Base-by-base conservation (phyloP, 2,113 vertebrate species). In the Stictonetta naevosa region DNA sequence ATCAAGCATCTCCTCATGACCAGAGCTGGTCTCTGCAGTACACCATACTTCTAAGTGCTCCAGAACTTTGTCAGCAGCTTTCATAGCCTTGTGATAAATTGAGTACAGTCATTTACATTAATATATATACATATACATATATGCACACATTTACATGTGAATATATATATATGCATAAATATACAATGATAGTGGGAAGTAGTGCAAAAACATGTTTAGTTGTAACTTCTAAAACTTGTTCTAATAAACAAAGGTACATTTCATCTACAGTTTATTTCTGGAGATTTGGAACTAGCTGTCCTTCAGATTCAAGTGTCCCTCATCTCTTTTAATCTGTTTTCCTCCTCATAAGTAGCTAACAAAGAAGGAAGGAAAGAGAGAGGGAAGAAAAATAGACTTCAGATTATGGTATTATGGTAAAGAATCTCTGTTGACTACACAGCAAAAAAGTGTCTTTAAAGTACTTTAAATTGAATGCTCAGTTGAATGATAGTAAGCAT, bases 341-440 rank as follows among this genome's bases (percentile, higher is more conserved):
- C 3, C 16, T 82, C 4, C 3, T 68, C 44, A 64, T 2, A 52
- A 3, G 10, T 55, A 83, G 12, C 34, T 66, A 40, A 46, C 5
- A 78, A 50, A 4, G 22, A 11, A 48, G 6, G 3, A 23, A 36
- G 33, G 9, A 77, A 50, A 33, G 18, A 25, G 4, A 50, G 2
- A 3, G 1, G 2, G 5, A 4, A 38, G 10, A 42, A 73, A 83
- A 64, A 9, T 4, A 15, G 1, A 22, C 29, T 82, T 75, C 0
- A 21, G n/a, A n/a, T n/a, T n/a, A n/a, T n/a, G n/a, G n/a, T n/a
- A 2, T 2, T 31, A 5, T 46, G 18, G 22, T 67, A 29, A 38
- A 26, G 40, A 69, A 56, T 78, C 7, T 52, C 34, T 56, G 17
- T 20, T 46, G 21, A 75, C 16, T 58, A 10, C 22, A 25, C 3